Percentiles rank a stretch among this genome's conserved stretches.
These are phyloP conservation scores for Drosophila greeni DNA, from an alignment of 2,888 invertebrate species.

Conservation along the genomic window DNA sequence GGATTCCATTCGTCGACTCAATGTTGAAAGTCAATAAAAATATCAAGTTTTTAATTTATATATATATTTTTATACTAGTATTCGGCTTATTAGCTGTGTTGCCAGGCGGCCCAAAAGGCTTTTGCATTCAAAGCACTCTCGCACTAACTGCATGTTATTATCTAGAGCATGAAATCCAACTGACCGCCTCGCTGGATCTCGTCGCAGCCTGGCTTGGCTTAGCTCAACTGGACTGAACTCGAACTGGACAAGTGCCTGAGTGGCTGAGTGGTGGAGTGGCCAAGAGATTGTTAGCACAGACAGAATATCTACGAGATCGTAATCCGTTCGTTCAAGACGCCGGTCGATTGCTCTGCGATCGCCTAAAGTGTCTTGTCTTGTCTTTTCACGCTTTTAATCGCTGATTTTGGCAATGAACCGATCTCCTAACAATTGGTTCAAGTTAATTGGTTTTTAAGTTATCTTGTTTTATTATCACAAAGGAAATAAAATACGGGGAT, in stretches of 20 bases:
- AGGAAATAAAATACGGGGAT: neutral
- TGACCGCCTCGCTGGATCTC: conserved; percentile 49
- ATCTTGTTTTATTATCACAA: conserved; percentile 2
- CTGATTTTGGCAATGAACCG: conserved; percentile 4
- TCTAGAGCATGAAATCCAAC: conserved; percentile 71
- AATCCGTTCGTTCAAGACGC: conserved; percentile 16
- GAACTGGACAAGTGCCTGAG: conserved; percentile 51
- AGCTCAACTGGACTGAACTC: conserved; percentile 8
- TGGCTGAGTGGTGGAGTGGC: conserved; percentile 30
- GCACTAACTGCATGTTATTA: conserved; percentile 60
- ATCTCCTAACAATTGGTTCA: conserved; percentile 8
- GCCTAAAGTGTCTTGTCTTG: conserved; percentile 14
- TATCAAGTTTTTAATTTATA: conserved; percentile 60
- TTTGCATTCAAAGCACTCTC: conserved; percentile 42
- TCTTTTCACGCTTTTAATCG: conserved; percentile 9
- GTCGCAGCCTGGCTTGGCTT: conserved; percentile 16
- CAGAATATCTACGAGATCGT: conserved; percentile 25
- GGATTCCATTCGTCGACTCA: conserved; percentile 37
- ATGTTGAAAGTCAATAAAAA: conserved; percentile 67
- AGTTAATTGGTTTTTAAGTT: conserved; percentile 5
- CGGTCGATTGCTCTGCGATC: conserved; percentile 27
- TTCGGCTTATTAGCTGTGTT: conserved; percentile 26
- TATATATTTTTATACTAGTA: neutral
- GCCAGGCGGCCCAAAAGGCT: conserved; percentile 34
- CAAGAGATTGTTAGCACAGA: conserved; percentile 48